These are phyloP conservation scores for Rotaria sp. DNA, from an alignment of 2,888 invertebrate species.

Conservation along the genomic window DNA sequence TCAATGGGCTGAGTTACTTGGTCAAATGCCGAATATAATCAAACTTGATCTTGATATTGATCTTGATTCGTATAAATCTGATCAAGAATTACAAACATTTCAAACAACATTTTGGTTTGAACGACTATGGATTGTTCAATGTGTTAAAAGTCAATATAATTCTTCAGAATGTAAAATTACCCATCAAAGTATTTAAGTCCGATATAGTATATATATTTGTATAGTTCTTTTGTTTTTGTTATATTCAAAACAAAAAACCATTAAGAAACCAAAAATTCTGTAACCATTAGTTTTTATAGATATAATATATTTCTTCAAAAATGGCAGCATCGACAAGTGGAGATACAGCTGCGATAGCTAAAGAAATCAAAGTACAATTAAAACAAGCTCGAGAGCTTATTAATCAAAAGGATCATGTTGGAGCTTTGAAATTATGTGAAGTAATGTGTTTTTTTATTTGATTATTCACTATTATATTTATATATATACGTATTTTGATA, in stretches of 20 bases:
- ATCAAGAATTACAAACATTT: conserved; percentile 5
- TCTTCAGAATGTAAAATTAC: background rate
- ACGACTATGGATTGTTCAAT: background rate
- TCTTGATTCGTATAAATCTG: background rate
- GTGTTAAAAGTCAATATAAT: background rate
- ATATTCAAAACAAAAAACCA: background rate
- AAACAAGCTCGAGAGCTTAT: conserved; percentile 77
- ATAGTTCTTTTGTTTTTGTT: background rate
- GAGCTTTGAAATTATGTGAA: conserved; percentile 72
- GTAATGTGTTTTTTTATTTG: conserved; percentile 52
- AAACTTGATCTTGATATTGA: background rate
- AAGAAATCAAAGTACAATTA: conserved; percentile 65
- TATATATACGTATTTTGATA: background rate
- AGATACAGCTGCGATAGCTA: background rate
- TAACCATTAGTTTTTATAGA: background rate
- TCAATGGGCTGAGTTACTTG: background rate
- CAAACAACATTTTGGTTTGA: background rate
- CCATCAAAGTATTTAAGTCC: background rate
- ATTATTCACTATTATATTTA: background rate
- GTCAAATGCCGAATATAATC: background rate
- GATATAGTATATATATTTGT: background rate
- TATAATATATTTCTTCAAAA: background rate
- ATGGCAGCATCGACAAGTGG: background rate
- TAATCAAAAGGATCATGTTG: conserved; percentile 67
- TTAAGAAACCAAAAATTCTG: background rate